Evolutionary conservation across 2,113 vertebrate species (phyloP), one percentile per base, ranked within the genome.

Genomic region (Thryonomys swinderianus): DNA sequence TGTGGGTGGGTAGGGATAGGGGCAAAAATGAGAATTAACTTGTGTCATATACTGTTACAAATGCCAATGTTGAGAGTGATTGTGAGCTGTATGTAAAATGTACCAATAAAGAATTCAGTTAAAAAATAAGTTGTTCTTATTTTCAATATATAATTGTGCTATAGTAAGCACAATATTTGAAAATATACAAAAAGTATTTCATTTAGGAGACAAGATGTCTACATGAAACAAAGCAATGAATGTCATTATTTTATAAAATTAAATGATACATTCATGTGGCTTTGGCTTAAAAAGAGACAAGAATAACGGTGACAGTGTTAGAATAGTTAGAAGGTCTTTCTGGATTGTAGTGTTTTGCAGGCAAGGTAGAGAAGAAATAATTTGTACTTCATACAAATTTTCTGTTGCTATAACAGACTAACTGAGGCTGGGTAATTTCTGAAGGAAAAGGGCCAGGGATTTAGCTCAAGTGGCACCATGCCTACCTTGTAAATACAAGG

Each of bases 111-210:
- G n/a, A n/a, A n/a, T n/a, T n/a, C n/a, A n/a, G n/a, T n/a, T n/a
- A n/a, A n/a, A n/a, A n/a, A n/a, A n/a, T n/a, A 87, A 79, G 6
- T 79, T 80, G 1, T 71, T 66, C 86, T 95, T 87, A 59, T 73
- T 79, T 92, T 94, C 40, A 88, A 3, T 55, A 81, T 81, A 20
- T 67, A 74, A 62, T 81, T 69, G 67, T 53, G 78, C 61, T 30
- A 3, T 34, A 45, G 66, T 73, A 76, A 86, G 27, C 37, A 91
- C 18, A 73, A 25, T 71, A 71, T 82, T 82, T 53, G 51, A 78
- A 48, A 73, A 17, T 62, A 88, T 0, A 91, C 53, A 2, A 71
- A 95, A 74, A 66, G 20, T 42, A 14, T 5, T 81, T 71, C 45
- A 76, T 71, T 85, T 55, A 27, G 61, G 27, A 34, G 61, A 27